Evolutionary conservation across 1,140 invertebrate genomes (phyloP), one percentile per base, ranked within the genome.

Genomic region (Brachionus koreanus): DNA sequence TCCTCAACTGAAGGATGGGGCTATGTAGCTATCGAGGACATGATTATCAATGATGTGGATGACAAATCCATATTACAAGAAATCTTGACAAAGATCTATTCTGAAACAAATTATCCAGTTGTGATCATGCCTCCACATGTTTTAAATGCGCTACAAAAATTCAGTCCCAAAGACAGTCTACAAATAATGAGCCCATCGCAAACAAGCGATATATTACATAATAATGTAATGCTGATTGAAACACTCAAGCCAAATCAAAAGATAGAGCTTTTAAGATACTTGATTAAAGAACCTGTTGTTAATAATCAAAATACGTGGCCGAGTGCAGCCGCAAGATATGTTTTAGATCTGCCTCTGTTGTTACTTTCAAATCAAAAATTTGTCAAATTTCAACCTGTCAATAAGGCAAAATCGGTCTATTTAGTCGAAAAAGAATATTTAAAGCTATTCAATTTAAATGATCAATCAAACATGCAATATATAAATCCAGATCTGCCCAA

Each of bases 11-110:
- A 82, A 72, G 82, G 82, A 9, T 82, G 82, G 82, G 82, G 82
- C n/a, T 82, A 72, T 72, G 82, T 82, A 35, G 82, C 82, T 9
- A 74, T 82, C 13, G 82, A 82, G 33, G 82, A 82, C 39, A 82
- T 82, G 82, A 82, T 82, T 19, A 82, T 82, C 12, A 82, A 82
- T 43, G 57, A 82, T 52, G 57, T 82, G 10, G 61, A 82, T 5
- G 42, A 65, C 19, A 29, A 57, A n/a, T 57, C 61, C 5, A 46
- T 69, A 13, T 29, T 79, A 19, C 79, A 82, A 37, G 79, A 82
- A 42, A 65, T 82, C 0, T 39, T 82, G 12, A 82, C 79, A 2
- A 65, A 67, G 33, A 49, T 82, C 23, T 82, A 65, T 16, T 82
- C 79, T 16, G 79, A 82, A 49, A 65, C 79, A 3, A 82, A 82